These are phyloP conservation scores for Colletes latitarsis DNA, from an alignment of 1,140 invertebrate genomes.

Conservation along the genomic window DNA sequence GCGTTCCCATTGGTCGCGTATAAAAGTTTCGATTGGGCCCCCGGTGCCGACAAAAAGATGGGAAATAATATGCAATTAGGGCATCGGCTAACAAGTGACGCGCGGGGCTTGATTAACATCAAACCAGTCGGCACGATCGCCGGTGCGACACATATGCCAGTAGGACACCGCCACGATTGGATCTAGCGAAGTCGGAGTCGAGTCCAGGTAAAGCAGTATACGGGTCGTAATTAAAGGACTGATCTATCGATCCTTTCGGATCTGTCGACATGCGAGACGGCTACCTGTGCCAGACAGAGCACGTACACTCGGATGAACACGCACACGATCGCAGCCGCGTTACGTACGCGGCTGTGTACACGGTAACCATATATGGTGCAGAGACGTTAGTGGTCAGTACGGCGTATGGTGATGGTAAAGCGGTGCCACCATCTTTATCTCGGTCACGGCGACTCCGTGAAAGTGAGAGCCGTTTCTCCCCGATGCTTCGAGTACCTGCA, in stretches of 20 bases:
- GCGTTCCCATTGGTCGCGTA: too few relatives aligned
- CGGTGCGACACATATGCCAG: constrained; percentile 46
- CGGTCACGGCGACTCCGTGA: constrained; percentile 80
- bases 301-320: constrained; percentile 12
- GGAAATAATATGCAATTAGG: constrained; percentile 33
- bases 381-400: constrained; percentile 62
- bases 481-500: constrained; percentile 54
- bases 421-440: constrained; percentile 76
- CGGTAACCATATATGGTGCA: constrained; percentile 65
- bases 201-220: constrained; percentile 16
- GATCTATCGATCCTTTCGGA: constrained; percentile 73
- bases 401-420: constrained; percentile 52
- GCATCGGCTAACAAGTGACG: constrained; percentile 1
- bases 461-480: constrained; percentile 77
- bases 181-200: constrained; percentile 39
- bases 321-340: background rate
- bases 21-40: background rate
- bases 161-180: constrained; percentile 51
- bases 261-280: constrained; percentile 64
- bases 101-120: constrained; percentile 46
- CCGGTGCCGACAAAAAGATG: background rate
- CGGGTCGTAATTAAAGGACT: constrained; percentile 68
- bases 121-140: constrained; percentile 9
- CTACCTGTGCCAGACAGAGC: constrained; percentile 52
- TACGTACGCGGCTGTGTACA: constrained; percentile 30